These are phyloP conservation scores for Bombylius discolor DNA, from an alignment of 2,888 invertebrate genomes.

Conservation along the genomic window DNA sequence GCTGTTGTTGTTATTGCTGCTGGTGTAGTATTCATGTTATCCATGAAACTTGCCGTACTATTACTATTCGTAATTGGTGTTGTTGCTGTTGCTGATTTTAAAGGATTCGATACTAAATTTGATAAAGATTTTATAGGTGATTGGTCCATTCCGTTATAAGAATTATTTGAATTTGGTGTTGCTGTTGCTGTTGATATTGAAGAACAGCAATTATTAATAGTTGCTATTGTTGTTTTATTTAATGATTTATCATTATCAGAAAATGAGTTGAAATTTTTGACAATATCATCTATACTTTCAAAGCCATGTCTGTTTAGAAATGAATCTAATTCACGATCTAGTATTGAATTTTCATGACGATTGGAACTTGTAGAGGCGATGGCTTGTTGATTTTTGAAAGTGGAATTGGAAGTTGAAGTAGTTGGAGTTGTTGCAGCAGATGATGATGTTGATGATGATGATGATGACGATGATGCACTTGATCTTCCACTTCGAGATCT, in stretches of 20 bases:
- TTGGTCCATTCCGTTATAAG: constrained; percentile 28
- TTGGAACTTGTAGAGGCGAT: constrained; percentile 13
- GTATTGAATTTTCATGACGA: constrained; percentile 1
- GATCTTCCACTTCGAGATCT: constrained; percentile 17
- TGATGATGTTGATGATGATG: constrained; percentile 8
- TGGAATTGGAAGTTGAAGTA: not conserved
- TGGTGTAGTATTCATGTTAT: constrained; percentile 4
- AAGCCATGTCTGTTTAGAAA: constrained; percentile 28
- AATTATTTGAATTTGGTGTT: not conserved
- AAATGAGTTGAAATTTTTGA: constrained; percentile 21
- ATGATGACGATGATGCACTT: constrained; percentile 12
- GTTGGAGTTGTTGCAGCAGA: constrained; percentile 11
- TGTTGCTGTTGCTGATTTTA: constrained; percentile 24
- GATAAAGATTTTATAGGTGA: constrained; percentile 51
- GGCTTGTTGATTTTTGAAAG: constrained; percentile 5
- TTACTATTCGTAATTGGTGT: constrained; percentile 26
- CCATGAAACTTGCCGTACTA: constrained; percentile 10
- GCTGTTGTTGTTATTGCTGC: constrained; percentile 5
- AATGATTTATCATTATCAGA: not conserved
- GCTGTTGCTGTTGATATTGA: not conserved
- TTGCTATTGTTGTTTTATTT: not conserved
- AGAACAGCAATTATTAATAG: constrained; percentile 4
- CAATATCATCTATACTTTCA: constrained; percentile 29
- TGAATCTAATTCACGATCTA: constrained; percentile 23
- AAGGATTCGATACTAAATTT: constrained; percentile 47